Conservation (phyloP, 2,888 invertebrate genomes). For the Pegoplata infirma region DNA sequence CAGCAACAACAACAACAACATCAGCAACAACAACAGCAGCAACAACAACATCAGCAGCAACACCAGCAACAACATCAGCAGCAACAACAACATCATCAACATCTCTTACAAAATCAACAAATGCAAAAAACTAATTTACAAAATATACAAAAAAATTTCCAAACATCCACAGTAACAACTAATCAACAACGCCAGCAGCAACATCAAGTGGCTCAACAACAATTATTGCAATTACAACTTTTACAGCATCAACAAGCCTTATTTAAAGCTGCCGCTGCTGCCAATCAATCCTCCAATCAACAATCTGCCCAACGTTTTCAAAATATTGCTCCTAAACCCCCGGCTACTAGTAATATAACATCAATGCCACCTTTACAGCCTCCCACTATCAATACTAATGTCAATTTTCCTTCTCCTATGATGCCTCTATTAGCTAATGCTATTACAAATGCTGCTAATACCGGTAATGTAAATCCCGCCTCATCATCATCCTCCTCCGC, state of each 20-base stretch:
- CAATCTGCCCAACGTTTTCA: conserved; percentile 58
- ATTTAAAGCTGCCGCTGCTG: conserved; percentile 57
- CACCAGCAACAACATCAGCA: conserved; percentile 47
- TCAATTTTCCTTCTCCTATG: conserved; percentile 63
- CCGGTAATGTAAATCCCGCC: conserved; percentile 57
- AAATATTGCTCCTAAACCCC: conserved; percentile 63
- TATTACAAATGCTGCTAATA: conserved; percentile 60
- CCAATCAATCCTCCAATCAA: conserved; percentile 36
- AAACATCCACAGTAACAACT: conserved; percentile 1
- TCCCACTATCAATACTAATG: conserved; percentile 45
- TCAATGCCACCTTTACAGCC: conserved; percentile 52
- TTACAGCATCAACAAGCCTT: conserved; percentile 67
- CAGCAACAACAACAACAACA: conserved; percentile 58
- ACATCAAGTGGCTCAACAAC: conserved; percentile 61
- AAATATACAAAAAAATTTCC: conserved; percentile 53
- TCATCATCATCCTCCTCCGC: conserved; percentile 56
- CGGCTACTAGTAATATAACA: conserved; percentile 47
- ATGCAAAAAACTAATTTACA: conserved; percentile 46
- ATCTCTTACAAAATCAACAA: conserved; percentile 14
- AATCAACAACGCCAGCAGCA: conserved; percentile 53
- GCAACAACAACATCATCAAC: conserved; percentile 17
- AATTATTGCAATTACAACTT: conserved; percentile 67
- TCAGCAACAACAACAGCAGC: conserved; percentile 50
- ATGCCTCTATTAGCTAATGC: conserved; percentile 69
- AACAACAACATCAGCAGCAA: conserved; percentile 49